Evolutionary conservation across 2,797 vertebrate species (phyloP).

Genomic region (Carapus acus): DNA sequence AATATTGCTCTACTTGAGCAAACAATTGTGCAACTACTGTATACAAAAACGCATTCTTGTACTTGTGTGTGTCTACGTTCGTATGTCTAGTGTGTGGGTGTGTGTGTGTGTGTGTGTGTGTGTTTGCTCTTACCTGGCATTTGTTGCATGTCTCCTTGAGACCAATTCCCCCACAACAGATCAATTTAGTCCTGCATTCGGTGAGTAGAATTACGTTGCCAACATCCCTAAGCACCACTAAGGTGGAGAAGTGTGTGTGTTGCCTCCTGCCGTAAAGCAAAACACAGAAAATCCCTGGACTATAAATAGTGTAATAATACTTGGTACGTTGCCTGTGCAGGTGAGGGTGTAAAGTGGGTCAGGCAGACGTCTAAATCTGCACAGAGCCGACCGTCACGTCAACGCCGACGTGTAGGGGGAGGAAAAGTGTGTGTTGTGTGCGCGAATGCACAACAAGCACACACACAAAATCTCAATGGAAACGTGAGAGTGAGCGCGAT

Average conservation of each 20-base stretch:
- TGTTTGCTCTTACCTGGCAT: constrained; percentile 36
- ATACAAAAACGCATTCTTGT: too few species aligned
- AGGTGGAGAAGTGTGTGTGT: not conserved
- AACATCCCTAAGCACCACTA: not conserved
- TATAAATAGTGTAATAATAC: constrained; percentile 15
- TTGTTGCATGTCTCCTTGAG: constrained; percentile 23
- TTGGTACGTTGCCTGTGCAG: constrained; percentile 11
- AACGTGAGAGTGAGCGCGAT: not conserved
- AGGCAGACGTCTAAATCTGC: constrained; percentile 35
- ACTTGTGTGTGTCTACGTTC: constrained; percentile 1
- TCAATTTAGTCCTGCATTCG: not conserved
- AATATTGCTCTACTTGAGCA: too few species aligned
- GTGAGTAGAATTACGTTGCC: constrained; percentile 5
- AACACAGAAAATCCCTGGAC: constrained; percentile 5
- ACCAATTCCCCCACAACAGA: constrained; percentile 5
- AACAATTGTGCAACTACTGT: too few species aligned
- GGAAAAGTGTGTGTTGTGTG: not conserved
- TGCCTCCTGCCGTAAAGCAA: constrained; percentile 5
- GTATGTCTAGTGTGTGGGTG: not conserved
- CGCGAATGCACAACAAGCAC: not conserved
- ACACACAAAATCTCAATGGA: not conserved
- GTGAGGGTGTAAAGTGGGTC: constrained; percentile 35
- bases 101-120: constrained; percentile 5
- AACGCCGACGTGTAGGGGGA: constrained; percentile 11
- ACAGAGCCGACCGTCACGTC: constrained; percentile 22